These are phyloP conservation scores for Paragorgia papillata DNA, from an alignment of 92 coral and sea anemone species.

Conservation along the genomic window DNA sequence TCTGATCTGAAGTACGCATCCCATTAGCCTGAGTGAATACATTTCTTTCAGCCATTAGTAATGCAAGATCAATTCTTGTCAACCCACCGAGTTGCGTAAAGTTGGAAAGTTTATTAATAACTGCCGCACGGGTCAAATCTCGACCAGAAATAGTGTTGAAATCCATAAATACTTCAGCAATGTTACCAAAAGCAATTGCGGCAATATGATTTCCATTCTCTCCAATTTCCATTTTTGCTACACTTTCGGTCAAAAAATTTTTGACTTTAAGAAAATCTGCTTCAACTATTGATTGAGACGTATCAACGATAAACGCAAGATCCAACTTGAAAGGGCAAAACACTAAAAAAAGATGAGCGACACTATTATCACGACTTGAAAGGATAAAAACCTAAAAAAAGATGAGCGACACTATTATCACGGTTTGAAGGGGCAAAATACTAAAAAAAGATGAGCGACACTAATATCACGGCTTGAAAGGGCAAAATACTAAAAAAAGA, in stretches of 20 bases:
- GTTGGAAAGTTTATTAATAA: background rate
- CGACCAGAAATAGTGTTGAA: conserved; percentile 25
- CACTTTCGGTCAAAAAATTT: conserved; percentile 18
- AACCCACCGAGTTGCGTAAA: background rate
- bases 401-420: too few species aligned
- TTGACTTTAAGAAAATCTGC: background rate
- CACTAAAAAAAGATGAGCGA: background rate
- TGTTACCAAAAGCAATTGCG: conserved; percentile 27
- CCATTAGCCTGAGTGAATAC: conserved; percentile 19
- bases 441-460: too few species aligned
- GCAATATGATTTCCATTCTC: conserved; percentile 33
- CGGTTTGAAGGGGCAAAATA: too few species aligned
- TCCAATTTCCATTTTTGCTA: conserved; percentile 32
- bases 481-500: too few species aligned
- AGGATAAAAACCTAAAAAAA: too few species aligned
- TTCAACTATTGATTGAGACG: conserved; percentile 14
- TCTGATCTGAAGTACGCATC: conserved; percentile 10
- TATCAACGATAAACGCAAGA: conserved; percentile 38
- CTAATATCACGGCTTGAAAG: too few species aligned
- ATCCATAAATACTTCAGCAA: conserved; percentile 24
- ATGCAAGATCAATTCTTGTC: conserved; percentile 41
- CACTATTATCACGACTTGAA: background rate
- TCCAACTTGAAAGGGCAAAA: conserved; percentile 38
- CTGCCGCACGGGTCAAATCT: background rate
- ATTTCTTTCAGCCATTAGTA: conserved; percentile 16